These are phyloP conservation scores for Arge pagana DNA, from an alignment of 2,888 invertebrate species.

Conservation along the genomic window DNA sequence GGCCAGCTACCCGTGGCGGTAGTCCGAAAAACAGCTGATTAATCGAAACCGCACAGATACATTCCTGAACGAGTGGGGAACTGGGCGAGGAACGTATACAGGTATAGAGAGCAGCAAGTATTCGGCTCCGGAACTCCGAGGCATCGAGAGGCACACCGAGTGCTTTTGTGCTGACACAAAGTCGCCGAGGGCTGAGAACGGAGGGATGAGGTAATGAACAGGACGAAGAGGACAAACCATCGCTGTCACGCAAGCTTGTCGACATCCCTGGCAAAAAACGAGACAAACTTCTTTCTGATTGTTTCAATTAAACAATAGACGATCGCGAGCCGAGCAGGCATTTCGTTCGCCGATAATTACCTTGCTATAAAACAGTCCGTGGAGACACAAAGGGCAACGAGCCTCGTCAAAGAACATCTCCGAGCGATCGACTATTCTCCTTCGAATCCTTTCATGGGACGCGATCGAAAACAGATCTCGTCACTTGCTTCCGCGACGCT, in stretches of 20 bases:
- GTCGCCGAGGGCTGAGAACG: slow-evolving; percentile 3
- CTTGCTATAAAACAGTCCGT: not conserved
- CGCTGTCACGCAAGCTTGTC: slow-evolving; percentile 22
- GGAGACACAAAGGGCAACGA: not conserved
- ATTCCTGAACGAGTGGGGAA: slow-evolving; percentile 16
- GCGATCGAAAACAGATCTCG: too few species aligned
- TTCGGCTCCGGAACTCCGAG: slow-evolving; percentile 4
- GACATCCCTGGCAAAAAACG: slow-evolving; percentile 17
- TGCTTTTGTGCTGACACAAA: slow-evolving; percentile 11
- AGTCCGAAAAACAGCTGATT: slow-evolving; percentile 21
- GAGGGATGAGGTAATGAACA: slow-evolving; percentile 21
- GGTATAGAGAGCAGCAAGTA: slow-evolving; percentile 8
- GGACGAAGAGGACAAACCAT: slow-evolving; percentile 10
- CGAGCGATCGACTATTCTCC: too few species aligned
- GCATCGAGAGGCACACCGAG: too few species aligned
- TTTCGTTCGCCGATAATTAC: slow-evolving; percentile 14
- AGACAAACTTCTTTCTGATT: slow-evolving; percentile 23
- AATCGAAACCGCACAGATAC: slow-evolving; percentile 23
- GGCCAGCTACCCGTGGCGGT: slow-evolving; percentile 11
- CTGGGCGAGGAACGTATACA: slow-evolving; percentile 11
- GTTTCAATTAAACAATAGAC: slow-evolving; percentile 25
- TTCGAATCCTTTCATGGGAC: too few species aligned
- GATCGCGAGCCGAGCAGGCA: slow-evolving; percentile 12
- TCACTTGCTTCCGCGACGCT: too few species aligned
- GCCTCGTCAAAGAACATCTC: too few species aligned